phyloP scores from a whole-genome alignment of 37 sponge, comb jelly and placozoan species.

The Hormiphora californensis region DNA sequence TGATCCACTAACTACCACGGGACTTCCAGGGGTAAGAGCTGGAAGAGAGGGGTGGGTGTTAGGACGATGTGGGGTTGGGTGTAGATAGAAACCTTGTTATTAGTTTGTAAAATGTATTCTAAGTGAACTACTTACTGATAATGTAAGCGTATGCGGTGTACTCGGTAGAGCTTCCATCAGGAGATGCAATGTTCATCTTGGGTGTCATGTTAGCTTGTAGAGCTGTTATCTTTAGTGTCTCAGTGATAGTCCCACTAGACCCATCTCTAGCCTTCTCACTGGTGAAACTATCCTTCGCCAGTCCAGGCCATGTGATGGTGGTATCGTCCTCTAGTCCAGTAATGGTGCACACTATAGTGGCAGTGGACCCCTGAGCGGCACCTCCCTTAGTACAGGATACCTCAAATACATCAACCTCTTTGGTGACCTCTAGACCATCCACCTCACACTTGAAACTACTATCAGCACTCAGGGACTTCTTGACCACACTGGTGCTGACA shows the following conservation, averaged over 20 bases:
- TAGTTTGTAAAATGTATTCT: no score
- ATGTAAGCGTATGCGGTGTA: neutral
- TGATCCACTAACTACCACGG: no score
- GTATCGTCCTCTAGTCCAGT: neutral
- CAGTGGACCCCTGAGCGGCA: neutral
- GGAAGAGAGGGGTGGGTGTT: no score
- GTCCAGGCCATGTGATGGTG: neutral
- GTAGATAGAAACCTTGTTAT: no score
- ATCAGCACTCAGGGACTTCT: neutral
- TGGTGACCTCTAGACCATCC: neutral
- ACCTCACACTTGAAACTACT: neutral
- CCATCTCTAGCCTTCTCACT: neutral
- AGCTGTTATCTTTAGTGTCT: neutral
- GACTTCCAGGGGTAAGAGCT: no score
- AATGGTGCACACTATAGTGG: neutral
- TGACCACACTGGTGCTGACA: neutral
- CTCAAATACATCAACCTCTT: neutral
- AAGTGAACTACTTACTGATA: neutral
- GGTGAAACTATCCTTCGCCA: neutral
- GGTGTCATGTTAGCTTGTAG: neutral
- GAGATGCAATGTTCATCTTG: neutral
- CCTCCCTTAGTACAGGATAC: neutral
- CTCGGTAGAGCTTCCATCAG: neutral
- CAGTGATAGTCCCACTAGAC: neutral
- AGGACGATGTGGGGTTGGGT: no score